Evolutionary conservation across 1,140 invertebrate species (phyloP).

Genomic region (Rhynchophorus ferrugineus): DNA sequence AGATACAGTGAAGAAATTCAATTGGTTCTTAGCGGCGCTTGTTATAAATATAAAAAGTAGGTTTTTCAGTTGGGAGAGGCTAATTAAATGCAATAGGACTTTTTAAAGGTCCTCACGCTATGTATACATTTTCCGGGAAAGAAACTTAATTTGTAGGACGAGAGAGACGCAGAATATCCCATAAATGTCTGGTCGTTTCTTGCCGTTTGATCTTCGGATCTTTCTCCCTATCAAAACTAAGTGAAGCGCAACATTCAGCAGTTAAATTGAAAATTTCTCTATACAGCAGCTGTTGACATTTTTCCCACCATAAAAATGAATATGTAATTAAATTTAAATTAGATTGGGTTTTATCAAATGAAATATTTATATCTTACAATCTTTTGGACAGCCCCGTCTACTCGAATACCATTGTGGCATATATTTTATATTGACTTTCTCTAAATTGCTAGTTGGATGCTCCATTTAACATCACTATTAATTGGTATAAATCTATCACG

Average conservation of each 20-base stretch:
- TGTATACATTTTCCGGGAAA: conserved; percentile 17
- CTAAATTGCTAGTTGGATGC: too few species aligned
- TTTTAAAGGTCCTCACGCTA: conserved; percentile 13
- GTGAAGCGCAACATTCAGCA: conserved; percentile 19
- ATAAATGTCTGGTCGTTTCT: conserved; percentile 6
- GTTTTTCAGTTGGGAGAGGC: conserved; percentile 6
- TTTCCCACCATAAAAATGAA: conserved; percentile 22
- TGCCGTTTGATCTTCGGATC: conserved; percentile 19
- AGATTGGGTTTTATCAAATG: conserved; percentile 25
- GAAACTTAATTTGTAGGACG: conserved; percentile 18
- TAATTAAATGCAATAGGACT: conserved; percentile 11
- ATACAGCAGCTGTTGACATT: conserved; percentile 24
- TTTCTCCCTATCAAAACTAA: conserved; percentile 22
- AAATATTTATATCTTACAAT: too few species aligned
- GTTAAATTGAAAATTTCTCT: conserved; percentile 25
- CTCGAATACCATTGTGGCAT: too few species aligned
- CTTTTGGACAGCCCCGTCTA: too few species aligned
- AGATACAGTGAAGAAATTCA: too few species aligned
- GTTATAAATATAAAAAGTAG: neutral
- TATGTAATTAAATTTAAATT: conserved; percentile 26
- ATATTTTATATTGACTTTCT: too few species aligned
- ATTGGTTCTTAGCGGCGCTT: neutral
- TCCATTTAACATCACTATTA: too few species aligned
- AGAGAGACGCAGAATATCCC: conserved; percentile 16
- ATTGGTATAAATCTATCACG: too few species aligned